Base-by-base conservation (phyloP, 2,797 vertebrate genomes). In the Ptychadena robeensis region DNA sequence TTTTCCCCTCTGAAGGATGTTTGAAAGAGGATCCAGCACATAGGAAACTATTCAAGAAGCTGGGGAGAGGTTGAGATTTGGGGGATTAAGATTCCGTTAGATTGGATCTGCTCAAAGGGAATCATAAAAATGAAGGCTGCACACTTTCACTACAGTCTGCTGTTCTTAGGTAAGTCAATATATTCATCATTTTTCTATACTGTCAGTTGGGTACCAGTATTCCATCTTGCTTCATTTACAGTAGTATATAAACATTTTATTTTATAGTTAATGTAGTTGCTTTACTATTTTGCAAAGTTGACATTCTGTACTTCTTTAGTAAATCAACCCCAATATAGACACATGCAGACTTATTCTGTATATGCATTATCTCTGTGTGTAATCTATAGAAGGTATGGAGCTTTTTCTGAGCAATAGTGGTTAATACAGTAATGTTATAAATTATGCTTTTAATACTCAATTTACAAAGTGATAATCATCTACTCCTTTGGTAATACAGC, bases 1-100 rank as follows among this genome's bases (percentile, higher is more conserved):
- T 85, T 80, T n/a, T 67, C 14, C 74, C 22, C 77, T 63, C 28
- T 75, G 38, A 65, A 80, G 83, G 78, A 85, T 85, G 83, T 76
- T 12, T 57, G 78, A 76, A 65, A 81, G 31, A 76, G 65, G 72
- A 80, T 70, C 72, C 72, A 63, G 66, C 64, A 66, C 78, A 76
- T 74, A 75, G 25, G 35, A 73, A 34, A 37, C 63, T 83, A 28
- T 18, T 57, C 6, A 37, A 35, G 70, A 71, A 73, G 69, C 30
- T 48, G 64, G n/a, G 79, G n/a, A 44, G 40, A 34, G n/a, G 28
- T 27, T 34, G 28, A 53, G 53, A 63, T 64, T 71, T 44, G 10
- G 53, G 44, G 40, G 8, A 70, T 71, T 31, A 69, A 65, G 35
- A 73, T 32, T 38, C 15, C 53, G 37, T 1, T 38, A 12, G 30